phyloP scores from a whole-genome alignment of 2,113 vertebrate genomes.

The Heptranchias perlo region DNA sequence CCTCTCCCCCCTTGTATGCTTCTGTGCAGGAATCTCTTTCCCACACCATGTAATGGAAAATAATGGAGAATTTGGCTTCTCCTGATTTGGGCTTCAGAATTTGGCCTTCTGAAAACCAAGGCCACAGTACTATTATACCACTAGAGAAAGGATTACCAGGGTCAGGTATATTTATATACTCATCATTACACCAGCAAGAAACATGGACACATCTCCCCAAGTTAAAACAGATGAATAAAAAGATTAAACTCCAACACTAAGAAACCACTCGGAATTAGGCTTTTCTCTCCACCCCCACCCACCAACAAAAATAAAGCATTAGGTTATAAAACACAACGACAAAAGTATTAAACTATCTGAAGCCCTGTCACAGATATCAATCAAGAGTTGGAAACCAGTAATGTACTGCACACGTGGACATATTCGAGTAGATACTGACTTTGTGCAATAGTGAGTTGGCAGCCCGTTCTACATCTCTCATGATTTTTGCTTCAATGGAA shows the following conservation, averaged over 20 bases:
- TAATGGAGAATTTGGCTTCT: too few relatives aligned
- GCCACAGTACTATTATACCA: not conserved
- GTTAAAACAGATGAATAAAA: not conserved
- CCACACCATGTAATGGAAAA: too few relatives aligned
- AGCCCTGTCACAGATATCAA: not conserved
- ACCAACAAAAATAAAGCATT: not conserved
- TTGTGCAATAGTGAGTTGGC: not conserved
- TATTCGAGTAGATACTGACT: not conserved
- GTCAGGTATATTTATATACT: not conserved
- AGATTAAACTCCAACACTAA: not conserved
- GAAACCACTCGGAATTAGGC: not conserved
- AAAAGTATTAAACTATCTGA: not conserved
- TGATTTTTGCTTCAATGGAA: too few relatives aligned
- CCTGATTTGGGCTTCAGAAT: not conserved
- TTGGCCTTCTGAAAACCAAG: not conserved
- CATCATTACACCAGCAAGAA: not conserved
- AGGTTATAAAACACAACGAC: not conserved
- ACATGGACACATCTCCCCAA: not conserved
- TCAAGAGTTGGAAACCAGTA: not conserved
- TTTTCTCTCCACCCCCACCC: not conserved
- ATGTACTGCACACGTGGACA: not conserved
- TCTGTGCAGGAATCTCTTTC: too few relatives aligned
- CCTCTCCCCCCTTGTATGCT: too few relatives aligned
- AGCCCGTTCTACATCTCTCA: too few relatives aligned
- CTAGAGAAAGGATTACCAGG: not conserved